phyloP scores from a whole-genome alignment of 2,113 vertebrate species.

The Chrysochloris asiatica region DNA sequence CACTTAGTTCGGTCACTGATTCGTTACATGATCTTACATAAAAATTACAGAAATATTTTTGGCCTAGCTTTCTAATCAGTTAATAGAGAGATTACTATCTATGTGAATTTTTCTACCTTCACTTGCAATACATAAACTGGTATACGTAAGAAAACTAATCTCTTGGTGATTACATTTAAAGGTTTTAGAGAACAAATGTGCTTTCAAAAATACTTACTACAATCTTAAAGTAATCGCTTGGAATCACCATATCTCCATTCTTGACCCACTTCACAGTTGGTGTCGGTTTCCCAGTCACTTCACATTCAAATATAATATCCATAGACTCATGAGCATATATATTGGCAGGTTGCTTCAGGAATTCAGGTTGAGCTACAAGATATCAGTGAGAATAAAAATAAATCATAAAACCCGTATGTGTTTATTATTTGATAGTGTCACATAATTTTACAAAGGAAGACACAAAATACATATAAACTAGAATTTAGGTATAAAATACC shows the following conservation, averaged over 20 bases:
- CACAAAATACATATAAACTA: background rate
- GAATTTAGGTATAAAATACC: background rate
- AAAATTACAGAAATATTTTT: background rate
- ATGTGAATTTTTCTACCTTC: background rate
- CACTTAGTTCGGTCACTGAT: background rate
- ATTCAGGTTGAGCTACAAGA: conserved; percentile 90
- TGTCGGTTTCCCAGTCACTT: conserved; percentile 92
- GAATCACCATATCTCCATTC: conserved; percentile 97
- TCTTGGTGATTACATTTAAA: background rate
- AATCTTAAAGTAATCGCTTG: conserved; percentile 99
- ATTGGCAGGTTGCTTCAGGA: conserved; percentile 90
- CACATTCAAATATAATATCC: conserved; percentile 97
- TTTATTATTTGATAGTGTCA: conserved; percentile 14
- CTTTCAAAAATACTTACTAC: conserved; percentile 86
- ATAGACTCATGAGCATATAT: conserved; percentile 96
- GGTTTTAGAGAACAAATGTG: conserved; percentile 7
- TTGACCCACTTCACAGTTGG: conserved; percentile 98
- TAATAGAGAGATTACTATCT: background rate
- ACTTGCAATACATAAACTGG: background rate
- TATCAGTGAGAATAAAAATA: conserved; percentile 45
- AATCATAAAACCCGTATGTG: too few species aligned
- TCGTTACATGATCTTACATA: background rate
- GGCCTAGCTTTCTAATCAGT: background rate
- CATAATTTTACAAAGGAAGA: background rate
- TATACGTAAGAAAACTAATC: background rate